Base-by-base conservation (phyloP, 2,797 vertebrate genomes). In the Cyclura pinguis region DNA sequence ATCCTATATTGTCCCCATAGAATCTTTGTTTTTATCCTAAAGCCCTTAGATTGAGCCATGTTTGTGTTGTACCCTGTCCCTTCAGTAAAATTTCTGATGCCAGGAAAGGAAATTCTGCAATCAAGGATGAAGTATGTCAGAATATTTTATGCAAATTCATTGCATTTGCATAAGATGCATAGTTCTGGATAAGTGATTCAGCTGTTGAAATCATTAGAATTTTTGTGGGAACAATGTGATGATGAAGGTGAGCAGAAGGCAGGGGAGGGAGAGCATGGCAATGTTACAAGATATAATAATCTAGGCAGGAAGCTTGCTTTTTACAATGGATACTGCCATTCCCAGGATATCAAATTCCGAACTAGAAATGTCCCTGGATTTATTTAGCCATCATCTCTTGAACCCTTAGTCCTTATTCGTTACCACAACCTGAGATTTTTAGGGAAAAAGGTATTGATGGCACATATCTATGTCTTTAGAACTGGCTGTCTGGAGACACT, bases 141-240 rank as follows among this genome's bases (percentile, higher is more conserved):
- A 87, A 78, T 87, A 87, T 50, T 69, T 91, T 84, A 84, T 88
- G 73, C 81, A 84, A 50, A 78, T 57, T 38, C 47, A 29, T 35
- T 67, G 12, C 77, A 83, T 83, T 52, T 87, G 50, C 59, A n/a
- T 91, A 87, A 91, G 12, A 77, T 55, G 73, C 42, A 35, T 82
- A 12, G 20, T 64, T 83, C 42, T 87, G 73, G 73, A 84, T 87
- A 87, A 64, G 86, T 84, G 80, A 90, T 87, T 83, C 80, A 77
- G 80, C n/a, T 8, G 8, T 64, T 81, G 73, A 67, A 85, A 67
- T 62, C 10, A n/a, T 74, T 84, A 57, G 50, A 22, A 27, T 35
- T 64, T 84, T 67, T 67, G 57, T 29, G 73, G 22, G 29, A 84
- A 52, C 38, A 38, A 77, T 52, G 57, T 27, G 57, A 52, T 74